Evolutionary conservation across 2,888 invertebrate species (phyloP), one percentile per base, ranked within the genome.

Genomic region (Chalcosyrphus nemorum): DNA sequence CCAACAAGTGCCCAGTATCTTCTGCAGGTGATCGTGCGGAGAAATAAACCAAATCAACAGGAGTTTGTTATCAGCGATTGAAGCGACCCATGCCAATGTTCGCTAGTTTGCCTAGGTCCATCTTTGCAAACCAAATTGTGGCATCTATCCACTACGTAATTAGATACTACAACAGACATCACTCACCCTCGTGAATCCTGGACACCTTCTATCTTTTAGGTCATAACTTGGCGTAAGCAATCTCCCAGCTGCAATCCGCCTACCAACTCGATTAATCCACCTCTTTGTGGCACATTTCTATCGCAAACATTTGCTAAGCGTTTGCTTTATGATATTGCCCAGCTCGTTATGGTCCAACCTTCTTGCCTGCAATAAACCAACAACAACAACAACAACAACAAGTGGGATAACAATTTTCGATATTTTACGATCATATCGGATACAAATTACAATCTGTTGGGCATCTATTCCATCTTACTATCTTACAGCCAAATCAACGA

Each of bases 261-360:
- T 74, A 84, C 84, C 65, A 56, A 54, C 54, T 61, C 29, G 11
- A 84, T 84, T 84, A 84, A 84, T 80, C 84, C 84, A 75, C 84
- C 84, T 80, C 74, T 80, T 84, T 80, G 74, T 84, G 80, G 84
- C 84, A 84, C 84, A 80, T 84, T 84, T 84, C 80, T 80, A 84
- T 74, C 70, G 84, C 84, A 84, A 84, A 84, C 84, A 84, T 84
- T 84, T 84, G 68, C 84, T 71, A 80, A 84, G 75, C 80, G 65
- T 65, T 80, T 84, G 80, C 80, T 84, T 84, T 84, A 84, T 74
- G 84, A 84, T 84, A 84, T 80, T 84, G 75, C 80, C 3, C 29
- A 27, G 74, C 80, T 84, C 84, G 84, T 84, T 84, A 84, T 52
- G 56, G 74, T 45, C 74, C 80, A 80, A 50, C 80, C 84, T 75